Evolutionary conservation across 37 sponge, comb jelly and placozoan species (phyloP), one percentile per base, ranked within the genome.

Genomic region (Ephydatia muelleri): DNA sequence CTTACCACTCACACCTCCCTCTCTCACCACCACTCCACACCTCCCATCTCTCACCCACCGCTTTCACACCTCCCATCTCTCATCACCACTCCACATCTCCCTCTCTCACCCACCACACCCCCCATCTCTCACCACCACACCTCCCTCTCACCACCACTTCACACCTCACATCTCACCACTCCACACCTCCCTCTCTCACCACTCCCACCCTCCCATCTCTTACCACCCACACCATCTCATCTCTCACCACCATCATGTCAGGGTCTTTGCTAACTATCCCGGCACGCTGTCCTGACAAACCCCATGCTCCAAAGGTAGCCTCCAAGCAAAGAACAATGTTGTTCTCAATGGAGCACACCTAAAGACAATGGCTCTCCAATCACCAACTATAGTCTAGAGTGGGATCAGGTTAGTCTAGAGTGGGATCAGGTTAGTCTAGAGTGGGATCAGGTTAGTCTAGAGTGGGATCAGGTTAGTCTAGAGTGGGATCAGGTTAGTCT

Each of bases 331-430:
- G 71, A 86, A 78, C 27, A 81, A 72, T 34, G 37, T 93, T 25
- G 79, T 83, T 36, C 79, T 93, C 30, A 77, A 0, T 93, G 93
- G 93, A 82, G 70, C 33, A 83, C 88, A 32, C 83, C 90, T 16
- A 64, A 67, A 5, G 86, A 85, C 83, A 88, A 93, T 74, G 93
- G 93, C 27, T 69, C 90, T 34, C 75, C 90, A 13, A 89, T 93
- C 72, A 77, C 83, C 30, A 37, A 78, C 32, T 93, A 89, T 68
- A 37, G 31, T 21, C 70, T 93, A 80, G 90, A 93, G 49, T 93
- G 93, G 93, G 90, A 85, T 83, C 75, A 76, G 86, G 80, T 73
- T 16, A 21, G 77, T 25, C n/a, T n/a, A n/a, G n/a, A n/a, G n/a
- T n/a, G n/a, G n/a, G n/a, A n/a, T n/a, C n/a, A n/a, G n/a, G n/a